Base-by-base conservation (phyloP, 2,888 invertebrate species). In the Macropis europaea region DNA sequence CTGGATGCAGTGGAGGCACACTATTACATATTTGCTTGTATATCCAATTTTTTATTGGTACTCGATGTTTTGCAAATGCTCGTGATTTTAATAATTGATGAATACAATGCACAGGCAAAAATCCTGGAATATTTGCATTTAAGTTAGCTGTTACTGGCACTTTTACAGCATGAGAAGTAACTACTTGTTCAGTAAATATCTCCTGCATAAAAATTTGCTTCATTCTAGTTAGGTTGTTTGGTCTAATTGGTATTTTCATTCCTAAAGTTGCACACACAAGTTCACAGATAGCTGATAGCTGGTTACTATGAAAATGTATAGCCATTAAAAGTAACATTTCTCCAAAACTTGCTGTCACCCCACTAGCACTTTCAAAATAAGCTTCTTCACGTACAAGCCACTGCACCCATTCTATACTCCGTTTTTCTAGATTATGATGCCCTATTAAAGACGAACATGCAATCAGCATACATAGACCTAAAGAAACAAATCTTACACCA, bases 41-140 rank as follows among this genome's bases (percentile, higher is more conserved):
- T 76, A 99, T 98, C 99, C 99, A 99, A 84, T 95, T 96, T 90
- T 97, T 98, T 4, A 99, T 98, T 0, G 97, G 97, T 0, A 99
- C 98, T 90, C 97, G 96, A 88, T 99, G 97, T 89, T 98, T 99
- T 0, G 97, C 96, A 89, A 99, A 99, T 0, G 97, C 97, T 76
- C 98, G 92, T 4, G 97, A 97, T 89, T 98, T 98, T 11, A 99
- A 91, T 43, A 99, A 91, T 87, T 99, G 99, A 87, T 98, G 97
- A 80, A 99, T 97, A 88, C 99, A 99, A 90, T 99, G 98, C 13
- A 99, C 96, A 0, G 99, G 98, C 57, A 99, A 90, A 90, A 97
- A 98, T 6, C 98, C 97, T 0, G 95, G 94, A 84, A 97, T 96
- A 82, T 95, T 95, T 34, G 96, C 97, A 90, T 95, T 98, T 17